These are phyloP conservation scores for Prosapia bicincta DNA, from an alignment of 2,888 invertebrate genomes.

Conservation along the genomic window DNA sequence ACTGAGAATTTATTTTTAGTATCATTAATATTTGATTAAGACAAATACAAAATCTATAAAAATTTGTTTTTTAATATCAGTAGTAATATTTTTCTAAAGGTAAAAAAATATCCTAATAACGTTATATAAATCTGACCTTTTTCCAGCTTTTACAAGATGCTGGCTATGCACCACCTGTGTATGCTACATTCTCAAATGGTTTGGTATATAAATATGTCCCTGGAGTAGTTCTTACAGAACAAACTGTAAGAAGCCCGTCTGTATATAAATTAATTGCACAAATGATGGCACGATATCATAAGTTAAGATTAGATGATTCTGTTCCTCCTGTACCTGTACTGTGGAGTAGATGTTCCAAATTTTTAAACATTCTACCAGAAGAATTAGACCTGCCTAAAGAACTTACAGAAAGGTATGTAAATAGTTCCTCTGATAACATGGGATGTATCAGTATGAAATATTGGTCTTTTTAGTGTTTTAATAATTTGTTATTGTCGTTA, in stretches of 20 bases:
- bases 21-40: too few species aligned
- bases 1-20: too few species aligned
- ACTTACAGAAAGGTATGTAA: neutral
- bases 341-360: slow-evolving; percentile 73
- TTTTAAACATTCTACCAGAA: slow-evolving; percentile 70
- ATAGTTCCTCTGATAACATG: neutral
- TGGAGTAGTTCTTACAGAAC: slow-evolving; percentile 70
- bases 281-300: slow-evolving; percentile 82
- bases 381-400: slow-evolving; percentile 59
- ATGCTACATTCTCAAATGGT: slow-evolving; percentile 91
- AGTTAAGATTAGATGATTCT: slow-evolving; percentile 48
- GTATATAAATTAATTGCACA: slow-evolving; percentile 73
- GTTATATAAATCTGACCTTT: too few species aligned
- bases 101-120: too few species aligned
- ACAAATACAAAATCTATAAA: too few species aligned
- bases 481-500: too few species aligned
- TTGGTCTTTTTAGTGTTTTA: too few species aligned
- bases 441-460: too few species aligned
- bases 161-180: slow-evolving; percentile 80
- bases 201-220: slow-evolving; percentile 84
- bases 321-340: slow-evolving; percentile 56
- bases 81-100: too few species aligned
- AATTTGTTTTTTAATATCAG: too few species aligned
- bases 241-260: slow-evolving; percentile 59
- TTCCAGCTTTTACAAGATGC: slow-evolving; percentile 60